Base-by-base conservation (phyloP, 1,140 invertebrate species). In the Pantala flavescens region DNA sequence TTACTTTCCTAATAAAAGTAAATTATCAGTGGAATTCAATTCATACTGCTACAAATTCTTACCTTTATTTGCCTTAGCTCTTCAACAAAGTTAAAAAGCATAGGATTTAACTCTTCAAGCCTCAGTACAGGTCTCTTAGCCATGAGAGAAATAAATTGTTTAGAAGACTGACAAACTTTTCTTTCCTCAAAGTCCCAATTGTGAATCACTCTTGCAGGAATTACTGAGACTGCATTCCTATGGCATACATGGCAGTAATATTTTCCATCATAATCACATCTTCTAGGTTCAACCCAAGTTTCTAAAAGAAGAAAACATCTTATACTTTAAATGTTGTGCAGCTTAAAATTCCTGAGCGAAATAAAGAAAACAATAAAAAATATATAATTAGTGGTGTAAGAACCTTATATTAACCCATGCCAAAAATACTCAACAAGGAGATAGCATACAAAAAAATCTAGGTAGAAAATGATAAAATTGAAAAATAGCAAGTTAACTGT, bases 171-270 rank as follows among this genome's bases (percentile, higher is more conserved):
- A 74, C 87, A 91, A 10, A 96, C 91, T 79, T 85, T 81, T 71
- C 86, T 82, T 16, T 91, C 88, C 49, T 91, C 88, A 84, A 96
- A 96, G 82, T 98, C 95, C 96, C 96, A 98, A 82, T 98, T 98
- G 78, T 94, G 91, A 0, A 97, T 85, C 7, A 98, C 90, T 76
- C 94, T 86, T 0, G 96, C 93, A 5, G 96, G 96, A 76, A 97
- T 93, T 0, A 92, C 84, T 72, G 86, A 88, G 19, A 84, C 81
- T 75, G 92, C 90, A 79, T 94, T 93, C 92, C 93, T 95, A 83
- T 98, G 95, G 80, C 96, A 98, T 21, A 89, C 89, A 0, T 90
- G 88, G 81, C 96, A 98, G 83, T 94, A 98, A 82, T 95, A 97
- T 0, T 90, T 81, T 0, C 95, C 95, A 78, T 90, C 91, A 80